Conservation (phyloP, 2,113 vertebrate species). For the Scopus umbretta region DNA sequence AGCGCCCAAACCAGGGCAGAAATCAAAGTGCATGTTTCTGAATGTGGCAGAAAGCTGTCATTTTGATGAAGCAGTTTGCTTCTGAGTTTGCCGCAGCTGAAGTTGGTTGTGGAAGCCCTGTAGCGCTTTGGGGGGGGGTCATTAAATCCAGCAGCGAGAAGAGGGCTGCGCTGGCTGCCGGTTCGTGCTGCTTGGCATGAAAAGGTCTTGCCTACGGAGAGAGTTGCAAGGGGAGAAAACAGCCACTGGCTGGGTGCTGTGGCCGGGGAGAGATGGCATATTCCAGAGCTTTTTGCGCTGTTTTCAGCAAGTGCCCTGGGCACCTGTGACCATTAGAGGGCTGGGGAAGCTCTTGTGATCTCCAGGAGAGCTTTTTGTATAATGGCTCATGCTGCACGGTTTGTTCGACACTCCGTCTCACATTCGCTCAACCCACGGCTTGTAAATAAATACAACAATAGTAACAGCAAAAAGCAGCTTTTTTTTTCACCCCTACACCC, state of each 20-base stretch:
- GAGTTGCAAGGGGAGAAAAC: background rate
- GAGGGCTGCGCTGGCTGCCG: background rate
- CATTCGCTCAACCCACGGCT: background rate
- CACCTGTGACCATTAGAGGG: background rate
- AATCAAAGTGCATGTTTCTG: background rate
- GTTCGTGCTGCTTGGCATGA: background rate
- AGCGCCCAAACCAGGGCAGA: background rate
- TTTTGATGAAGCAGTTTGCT: background rate
- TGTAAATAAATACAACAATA: background rate
- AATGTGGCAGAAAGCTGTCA: background rate
- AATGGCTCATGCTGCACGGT: background rate
- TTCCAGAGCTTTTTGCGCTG: background rate
- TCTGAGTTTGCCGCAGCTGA: background rate
- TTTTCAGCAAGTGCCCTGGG: background rate
- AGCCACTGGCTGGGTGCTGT: background rate
- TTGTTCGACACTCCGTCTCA: background rate
- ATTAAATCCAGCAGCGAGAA: background rate
- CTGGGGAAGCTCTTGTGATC: background rate
- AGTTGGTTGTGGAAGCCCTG: background rate
- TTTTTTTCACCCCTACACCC: background rate
- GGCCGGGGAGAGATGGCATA: accelerated
- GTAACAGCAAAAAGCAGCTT: background rate
- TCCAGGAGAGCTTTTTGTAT: background rate
- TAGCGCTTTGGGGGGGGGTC: background rate
- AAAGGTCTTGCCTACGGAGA: background rate